phyloP scores from a whole-genome alignment of 1,140 invertebrate species.

The Melipona quadrifasciata region DNA sequence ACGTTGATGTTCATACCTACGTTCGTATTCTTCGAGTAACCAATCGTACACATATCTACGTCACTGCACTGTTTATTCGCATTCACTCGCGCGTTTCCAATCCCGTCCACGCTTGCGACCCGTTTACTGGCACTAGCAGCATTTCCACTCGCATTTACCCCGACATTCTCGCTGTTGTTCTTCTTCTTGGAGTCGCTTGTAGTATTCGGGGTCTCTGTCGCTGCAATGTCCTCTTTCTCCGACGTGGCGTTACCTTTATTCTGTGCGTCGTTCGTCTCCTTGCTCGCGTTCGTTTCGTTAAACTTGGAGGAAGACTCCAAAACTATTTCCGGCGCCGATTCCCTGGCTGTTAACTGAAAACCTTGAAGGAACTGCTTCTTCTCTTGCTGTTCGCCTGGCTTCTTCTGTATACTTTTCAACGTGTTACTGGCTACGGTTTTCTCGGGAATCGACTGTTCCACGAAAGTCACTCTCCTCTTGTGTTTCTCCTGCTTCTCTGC shows the following conservation, averaged over 20 bases:
- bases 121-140: conserved; percentile 23
- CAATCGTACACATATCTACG: conserved; percentile 12
- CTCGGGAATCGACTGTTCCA: conserved; percentile 52
- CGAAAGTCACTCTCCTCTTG: conserved; percentile 73
- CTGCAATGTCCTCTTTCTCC: conserved; percentile 23
- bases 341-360: conserved; percentile 70
- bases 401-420: conserved; percentile 59
- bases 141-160: conserved; percentile 17
- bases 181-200: conserved; percentile 42
- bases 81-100: conserved; percentile 30
- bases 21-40: conserved; percentile 28
- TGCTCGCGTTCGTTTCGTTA: neutral
- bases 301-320: neutral
- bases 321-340: conserved; percentile 1
- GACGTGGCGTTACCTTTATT: neutral
- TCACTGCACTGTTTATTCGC: conserved; percentile 41
- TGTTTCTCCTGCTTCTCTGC: conserved; percentile 64
- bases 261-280: neutral
- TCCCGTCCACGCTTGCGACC: conserved; percentile 8
- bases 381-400: conserved; percentile 66
- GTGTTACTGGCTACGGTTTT: neutral
- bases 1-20: conserved; percentile 5
- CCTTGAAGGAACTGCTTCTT: conserved; percentile 76
- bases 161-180: conserved; percentile 36
- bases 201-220: neutral